These are phyloP conservation scores for Micromesistius poutassou DNA, from an alignment of 2,797 vertebrate species.

Conservation along the genomic window DNA sequence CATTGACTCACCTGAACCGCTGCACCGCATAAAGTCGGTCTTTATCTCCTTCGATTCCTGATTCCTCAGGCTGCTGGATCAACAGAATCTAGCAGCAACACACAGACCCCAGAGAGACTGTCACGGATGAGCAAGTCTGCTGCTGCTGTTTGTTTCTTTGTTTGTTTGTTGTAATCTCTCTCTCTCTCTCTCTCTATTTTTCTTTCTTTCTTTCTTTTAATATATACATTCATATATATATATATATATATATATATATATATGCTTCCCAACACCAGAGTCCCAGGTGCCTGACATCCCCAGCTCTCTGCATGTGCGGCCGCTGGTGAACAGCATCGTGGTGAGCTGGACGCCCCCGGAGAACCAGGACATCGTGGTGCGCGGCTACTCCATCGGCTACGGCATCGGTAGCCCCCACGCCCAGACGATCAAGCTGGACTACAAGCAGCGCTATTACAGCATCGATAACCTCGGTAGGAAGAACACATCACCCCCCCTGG, in stretches of 20 bases:
- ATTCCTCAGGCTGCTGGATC: not conserved
- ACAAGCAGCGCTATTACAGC: conserved; percentile 97
- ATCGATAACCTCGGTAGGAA: conserved; percentile 91
- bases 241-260: too few relatives aligned
- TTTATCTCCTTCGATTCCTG: not conserved
- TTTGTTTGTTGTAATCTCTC: not conserved
- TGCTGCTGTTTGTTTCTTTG: not conserved
- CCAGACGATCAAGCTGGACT: conserved; percentile 95
- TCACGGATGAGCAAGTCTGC: not conserved
- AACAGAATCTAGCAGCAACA: not conserved
- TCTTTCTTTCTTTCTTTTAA: not conserved
- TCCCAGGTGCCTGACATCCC: conserved; percentile 91
- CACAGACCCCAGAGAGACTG: not conserved
- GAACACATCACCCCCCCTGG: not conserved
- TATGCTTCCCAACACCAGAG: conserved; percentile 69
- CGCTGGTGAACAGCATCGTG: conserved; percentile 92
- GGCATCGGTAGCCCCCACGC: conserved; percentile 95
- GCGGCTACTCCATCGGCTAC: conserved; percentile 94
- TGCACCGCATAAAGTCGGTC: not conserved
- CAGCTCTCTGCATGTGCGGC: conserved; percentile 92
- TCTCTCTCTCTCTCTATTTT: not conserved
- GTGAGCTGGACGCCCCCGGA: conserved; percentile 98
- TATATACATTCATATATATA: too few relatives aligned
- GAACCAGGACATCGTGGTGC: conserved; percentile 95
- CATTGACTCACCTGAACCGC: not conserved